These are phyloP conservation scores for Rhodophaea formosa DNA, from an alignment of 2,888 invertebrate species.

Conservation along the genomic window DNA sequence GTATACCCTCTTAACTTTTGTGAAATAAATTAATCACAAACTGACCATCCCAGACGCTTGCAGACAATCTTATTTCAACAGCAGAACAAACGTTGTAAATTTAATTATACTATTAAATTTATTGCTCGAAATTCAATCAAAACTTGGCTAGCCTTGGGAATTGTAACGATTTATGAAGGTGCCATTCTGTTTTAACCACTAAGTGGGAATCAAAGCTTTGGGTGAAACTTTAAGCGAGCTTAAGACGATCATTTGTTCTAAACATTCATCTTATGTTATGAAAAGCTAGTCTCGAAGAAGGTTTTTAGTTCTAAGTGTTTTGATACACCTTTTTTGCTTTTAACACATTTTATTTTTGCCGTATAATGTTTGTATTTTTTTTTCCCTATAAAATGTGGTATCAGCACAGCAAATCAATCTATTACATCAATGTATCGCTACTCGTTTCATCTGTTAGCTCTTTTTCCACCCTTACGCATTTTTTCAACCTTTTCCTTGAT, in stretches of 20 bases:
- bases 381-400: no score
- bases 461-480: no score
- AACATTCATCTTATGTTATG: neutral
- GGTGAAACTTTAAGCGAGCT: conserved; percentile 25
- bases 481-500: no score
- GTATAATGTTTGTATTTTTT: no score
- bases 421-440: no score
- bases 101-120: conserved; percentile 37
- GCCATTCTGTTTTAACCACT: conserved; percentile 25
- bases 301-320: neutral
- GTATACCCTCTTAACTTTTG: no score
- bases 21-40: conserved; percentile 21
- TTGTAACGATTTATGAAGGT: conserved; percentile 35
- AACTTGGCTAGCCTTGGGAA: conserved; percentile 36
- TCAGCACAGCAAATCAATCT: no score
- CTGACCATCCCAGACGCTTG: conserved; percentile 15
- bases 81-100: conserved; percentile 29
- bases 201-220: conserved; percentile 22
- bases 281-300: neutral
- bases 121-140: conserved; percentile 36
- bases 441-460: no score
- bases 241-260: conserved; percentile 19
- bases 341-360: neutral
- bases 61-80: conserved; percentile 28
- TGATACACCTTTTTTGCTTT: neutral